Evolutionary conservation across 2,113 vertebrate genomes (phyloP), one percentile per base, ranked within the genome.

Genomic region (Sprattus sprattus): DNA sequence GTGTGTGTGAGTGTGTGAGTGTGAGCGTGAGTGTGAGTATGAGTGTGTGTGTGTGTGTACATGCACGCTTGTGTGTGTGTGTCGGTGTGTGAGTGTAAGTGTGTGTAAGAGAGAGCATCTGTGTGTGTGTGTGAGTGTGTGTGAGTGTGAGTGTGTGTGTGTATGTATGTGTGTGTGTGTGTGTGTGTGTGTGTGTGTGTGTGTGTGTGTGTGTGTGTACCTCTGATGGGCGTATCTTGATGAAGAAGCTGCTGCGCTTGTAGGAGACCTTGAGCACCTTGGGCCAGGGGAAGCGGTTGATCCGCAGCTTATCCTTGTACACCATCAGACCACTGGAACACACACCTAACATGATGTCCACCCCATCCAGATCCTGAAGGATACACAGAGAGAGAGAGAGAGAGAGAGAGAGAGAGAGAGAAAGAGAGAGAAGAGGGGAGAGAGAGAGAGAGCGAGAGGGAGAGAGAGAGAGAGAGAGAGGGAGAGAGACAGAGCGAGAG

Each of bases 191-290:
- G 13, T 83, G 52, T 32, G 54, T 10, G 20, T 60, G 71, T 50
- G 32, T 71, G 46, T 25, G 45, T 18, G 18, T 10, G 16, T 39
- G 60, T 75, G 78, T 47, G 10, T 32, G 64, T 94, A 98, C 98
- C 96, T 99, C 98, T 11, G 97, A 98, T 0, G 98, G 98, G 0
- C 98, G 95, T 84, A 99, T 98, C 92, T 99, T 99, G 87, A 99
- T 98, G 87, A 99, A 99, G 93, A 99, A 99, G 92, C 97, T 98
- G 95, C 98, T 98, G 86, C 97, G 97, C 90, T 99, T 99, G 91
- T 99, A 99, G 2, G 98, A 99, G 86, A 99, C 98, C 94, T 99
- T 99, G 67, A 99, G 95, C 32, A 99, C 98, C 94, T 99, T 99
- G 67, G 98, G 98, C 98, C 98, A 99, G 1, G 98, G 97, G 88